Conservation (phyloP, 2,888 invertebrate species). For the Adineta ricciae region DNA sequence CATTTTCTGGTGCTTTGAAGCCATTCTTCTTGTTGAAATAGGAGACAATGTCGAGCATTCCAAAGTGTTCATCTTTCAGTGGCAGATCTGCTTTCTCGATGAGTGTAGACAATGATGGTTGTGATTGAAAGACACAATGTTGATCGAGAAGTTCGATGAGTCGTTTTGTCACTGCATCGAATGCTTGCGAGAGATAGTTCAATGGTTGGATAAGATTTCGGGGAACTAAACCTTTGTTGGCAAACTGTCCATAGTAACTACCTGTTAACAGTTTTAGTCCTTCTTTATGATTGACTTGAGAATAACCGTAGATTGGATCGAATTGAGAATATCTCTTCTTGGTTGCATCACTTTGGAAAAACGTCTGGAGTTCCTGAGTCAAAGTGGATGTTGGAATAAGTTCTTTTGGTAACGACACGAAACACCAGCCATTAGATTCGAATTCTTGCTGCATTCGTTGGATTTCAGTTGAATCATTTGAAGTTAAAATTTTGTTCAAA, state of each 20-base stretch:
- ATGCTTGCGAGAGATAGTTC: neutral
- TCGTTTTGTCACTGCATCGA: neutral
- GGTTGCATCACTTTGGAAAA: neutral
- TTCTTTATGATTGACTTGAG: neutral
- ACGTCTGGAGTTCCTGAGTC: neutral
- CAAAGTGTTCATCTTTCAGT: neutral
- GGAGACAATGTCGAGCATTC: neutral
- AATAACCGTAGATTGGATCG: neutral
- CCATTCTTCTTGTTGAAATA: neutral
- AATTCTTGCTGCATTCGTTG: neutral
- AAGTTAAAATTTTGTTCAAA: constrained; percentile 4
- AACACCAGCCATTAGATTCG: neutral
- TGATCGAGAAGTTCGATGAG: neutral
- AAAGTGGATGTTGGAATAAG: neutral
- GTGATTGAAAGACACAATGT: neutral
- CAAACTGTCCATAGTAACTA: neutral
- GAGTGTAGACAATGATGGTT: neutral
- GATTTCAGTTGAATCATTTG: neutral
- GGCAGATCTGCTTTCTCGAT: neutral
- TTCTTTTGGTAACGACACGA: neutral
- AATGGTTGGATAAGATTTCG: neutral
- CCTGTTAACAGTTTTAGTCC: neutral
- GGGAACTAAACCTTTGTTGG: neutral
- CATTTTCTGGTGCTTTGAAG: neutral
- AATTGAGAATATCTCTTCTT: neutral